These are phyloP conservation scores for Saccostrea cuccullata DNA, from an alignment of 1,140 invertebrate species.

Conservation along the genomic window DNA sequence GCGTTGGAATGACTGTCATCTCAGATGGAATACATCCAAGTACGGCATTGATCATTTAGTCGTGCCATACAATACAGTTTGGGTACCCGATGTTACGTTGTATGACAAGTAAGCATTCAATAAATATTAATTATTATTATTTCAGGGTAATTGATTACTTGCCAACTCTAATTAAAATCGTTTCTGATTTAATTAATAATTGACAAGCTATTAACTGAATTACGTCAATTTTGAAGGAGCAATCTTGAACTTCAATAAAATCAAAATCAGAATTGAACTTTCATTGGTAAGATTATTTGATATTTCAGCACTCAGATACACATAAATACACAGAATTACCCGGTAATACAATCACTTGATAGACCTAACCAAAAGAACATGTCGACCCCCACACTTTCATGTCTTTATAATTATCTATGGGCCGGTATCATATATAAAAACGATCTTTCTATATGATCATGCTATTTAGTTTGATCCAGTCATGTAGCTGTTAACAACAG, in stretches of 20 bases:
- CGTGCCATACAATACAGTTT: constrained; percentile 79
- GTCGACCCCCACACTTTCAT: too few relatives aligned
- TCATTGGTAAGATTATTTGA: neutral
- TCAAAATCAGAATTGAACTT: neutral
- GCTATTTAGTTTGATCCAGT: too few relatives aligned
- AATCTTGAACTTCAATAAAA: neutral
- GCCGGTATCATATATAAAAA: too few relatives aligned
- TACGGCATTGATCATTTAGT: constrained; percentile 79
- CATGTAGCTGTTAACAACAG: too few relatives aligned
- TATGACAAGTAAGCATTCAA: constrained; percentile 81
- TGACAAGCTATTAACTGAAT: neutral
- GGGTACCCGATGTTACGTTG: constrained; percentile 81
- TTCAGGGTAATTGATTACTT: neutral
- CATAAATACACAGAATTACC: too few relatives aligned
- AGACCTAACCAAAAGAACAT: too few relatives aligned
- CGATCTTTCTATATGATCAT: too few relatives aligned
- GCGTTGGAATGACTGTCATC: constrained; percentile 81
- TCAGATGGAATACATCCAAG: constrained; percentile 79
- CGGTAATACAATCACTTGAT: too few relatives aligned
- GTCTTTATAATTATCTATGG: too few relatives aligned
- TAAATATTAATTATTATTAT: neutral
- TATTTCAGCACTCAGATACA: too few relatives aligned
- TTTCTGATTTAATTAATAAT: neutral
- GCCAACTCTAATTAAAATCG: neutral
- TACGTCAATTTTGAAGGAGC: neutral